phyloP scores from a whole-genome alignment of 2,113 vertebrate species.

The Chaenocephalus aceratus region DNA sequence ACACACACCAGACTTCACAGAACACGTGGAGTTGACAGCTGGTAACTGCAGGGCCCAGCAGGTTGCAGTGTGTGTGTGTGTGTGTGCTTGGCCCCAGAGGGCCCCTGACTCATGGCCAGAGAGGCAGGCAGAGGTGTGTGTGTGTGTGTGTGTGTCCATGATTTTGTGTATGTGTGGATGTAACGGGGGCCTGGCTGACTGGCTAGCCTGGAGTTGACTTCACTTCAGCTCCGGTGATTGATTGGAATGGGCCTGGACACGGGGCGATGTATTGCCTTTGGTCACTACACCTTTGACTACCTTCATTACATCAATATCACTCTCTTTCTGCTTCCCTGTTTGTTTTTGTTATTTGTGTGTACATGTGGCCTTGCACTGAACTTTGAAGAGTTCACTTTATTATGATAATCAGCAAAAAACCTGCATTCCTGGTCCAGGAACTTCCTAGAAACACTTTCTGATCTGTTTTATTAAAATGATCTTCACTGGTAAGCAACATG shows the following conservation, averaged over 20 bases:
- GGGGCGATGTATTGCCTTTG: conserved; percentile 66
- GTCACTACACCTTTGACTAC: conserved; percentile 77
- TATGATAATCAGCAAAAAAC: conserved; percentile 29
- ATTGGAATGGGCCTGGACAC: conserved; percentile 79
- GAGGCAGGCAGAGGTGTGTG: conserved; percentile 69
- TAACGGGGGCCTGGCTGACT: conserved; percentile 61
- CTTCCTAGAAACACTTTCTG: neutral
- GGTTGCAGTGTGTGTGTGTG: conserved; percentile 72
- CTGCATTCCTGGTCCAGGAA: conserved; percentile 6
- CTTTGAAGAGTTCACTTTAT: conserved; percentile 64
- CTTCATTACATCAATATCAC: conserved; percentile 77
- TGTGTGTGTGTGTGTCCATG: conserved; percentile 15
- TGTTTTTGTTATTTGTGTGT: conserved; percentile 46
- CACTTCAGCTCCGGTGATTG: conserved; percentile 82
- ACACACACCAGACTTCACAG: conserved; percentile 65
- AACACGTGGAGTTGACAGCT: conserved; percentile 85
- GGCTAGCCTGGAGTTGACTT: conserved; percentile 78
- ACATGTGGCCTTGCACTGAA: conserved; percentile 59
- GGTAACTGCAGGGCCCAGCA: conserved; percentile 83
- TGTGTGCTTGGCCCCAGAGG: conserved; percentile 77
- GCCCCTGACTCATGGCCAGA: conserved; percentile 81
- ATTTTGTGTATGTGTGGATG: conserved; percentile 26
- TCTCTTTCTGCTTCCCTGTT: conserved; percentile 32
- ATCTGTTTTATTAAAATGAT: conserved; percentile 18
- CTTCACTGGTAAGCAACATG: neutral